These are phyloP conservation scores for Drosophila malerkotliana DNA, from an alignment of 1,140 invertebrate genomes.

Conservation along the genomic window DNA sequence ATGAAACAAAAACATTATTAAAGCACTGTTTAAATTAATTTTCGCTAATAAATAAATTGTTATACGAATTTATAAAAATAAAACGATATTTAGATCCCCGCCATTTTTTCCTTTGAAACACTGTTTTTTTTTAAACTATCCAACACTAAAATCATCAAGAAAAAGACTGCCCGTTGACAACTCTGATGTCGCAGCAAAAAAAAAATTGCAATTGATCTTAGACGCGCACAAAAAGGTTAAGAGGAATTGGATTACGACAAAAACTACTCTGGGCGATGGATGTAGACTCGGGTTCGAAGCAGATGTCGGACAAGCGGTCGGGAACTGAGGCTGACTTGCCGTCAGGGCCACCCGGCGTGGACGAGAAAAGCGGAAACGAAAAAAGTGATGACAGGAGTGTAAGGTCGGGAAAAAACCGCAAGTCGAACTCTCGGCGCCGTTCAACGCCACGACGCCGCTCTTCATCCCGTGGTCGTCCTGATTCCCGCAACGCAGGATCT, in stretches of 20 bases:
- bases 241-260: constrained; percentile 26
- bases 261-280: constrained; percentile 57
- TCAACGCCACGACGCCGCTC: constrained; percentile 53
- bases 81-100: too few relatives aligned
- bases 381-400: constrained; percentile 45
- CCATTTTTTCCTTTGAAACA: background rate
- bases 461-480: constrained; percentile 54
- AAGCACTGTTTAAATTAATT: too few relatives aligned
- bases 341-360: constrained; percentile 77
- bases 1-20: too few relatives aligned
- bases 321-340: constrained; percentile 45
- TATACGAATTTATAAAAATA: too few relatives aligned
- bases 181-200: constrained; percentile 8
- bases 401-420: constrained; percentile 52
- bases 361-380: constrained; percentile 63
- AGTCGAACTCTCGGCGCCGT: constrained; percentile 56
- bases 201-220: constrained; percentile 12
- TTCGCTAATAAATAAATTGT: too few relatives aligned
- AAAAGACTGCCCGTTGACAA: background rate
- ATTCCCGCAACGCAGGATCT: constrained; percentile 54
- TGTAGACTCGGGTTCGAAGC: constrained; percentile 60
- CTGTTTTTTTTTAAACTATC: background rate
- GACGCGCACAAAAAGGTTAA: constrained; percentile 4
- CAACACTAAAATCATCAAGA: background rate
- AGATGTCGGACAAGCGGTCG: constrained; percentile 55